Evolutionary conservation across 2,888 invertebrate species (phyloP), one percentile per base, ranked within the genome.

Genomic region (Ophioninae sp.): DNA sequence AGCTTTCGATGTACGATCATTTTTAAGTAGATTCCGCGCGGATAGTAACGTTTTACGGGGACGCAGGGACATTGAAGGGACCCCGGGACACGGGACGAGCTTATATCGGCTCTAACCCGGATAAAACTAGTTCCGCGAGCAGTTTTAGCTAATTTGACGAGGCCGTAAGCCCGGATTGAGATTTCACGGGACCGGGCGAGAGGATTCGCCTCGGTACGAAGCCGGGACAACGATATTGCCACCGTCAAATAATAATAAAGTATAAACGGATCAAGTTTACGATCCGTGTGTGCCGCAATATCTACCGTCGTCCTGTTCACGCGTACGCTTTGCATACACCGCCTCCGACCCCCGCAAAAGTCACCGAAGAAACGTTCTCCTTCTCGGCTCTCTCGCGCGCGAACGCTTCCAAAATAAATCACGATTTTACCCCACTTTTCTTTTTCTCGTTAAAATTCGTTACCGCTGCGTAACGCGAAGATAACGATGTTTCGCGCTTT

Each of bases 231-330:
- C 89, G 90, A 91, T 92, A 92, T 92, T 92, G 91, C 92, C 84
- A 85, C 87, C 88, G 90, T 91, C 90, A 93, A 92, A 93, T 92
- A 92, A 93, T 92, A 92, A 93, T 92, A 93, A 93, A 93, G 89
- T 90, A 91, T 91, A 91, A 92, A 92, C 89, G 92, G 92, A 92
- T 93, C 91, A 92, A 90, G 90, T 92, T 92, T 92, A 92, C 89
- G 90, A 89, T 84, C 67, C 44, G 8, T 85, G 86, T 80, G 86
- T 87, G 88, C 87, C 67, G 20, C 57, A 17, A 21, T 39, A 21
- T 44, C 85, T 87, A 86, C 86, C 85, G 84, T 62, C 64, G 67
- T 10, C 10, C 56, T 8, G 30, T 64, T 37, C n/a, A 68, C 59
- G 57, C 7, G 37, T 70, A 87, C 87, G 85, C 83, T 85, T 83